These are phyloP conservation scores for Leiothrix lutea DNA, from an alignment of 2,113 vertebrate species.

Conservation along the genomic window DNA sequence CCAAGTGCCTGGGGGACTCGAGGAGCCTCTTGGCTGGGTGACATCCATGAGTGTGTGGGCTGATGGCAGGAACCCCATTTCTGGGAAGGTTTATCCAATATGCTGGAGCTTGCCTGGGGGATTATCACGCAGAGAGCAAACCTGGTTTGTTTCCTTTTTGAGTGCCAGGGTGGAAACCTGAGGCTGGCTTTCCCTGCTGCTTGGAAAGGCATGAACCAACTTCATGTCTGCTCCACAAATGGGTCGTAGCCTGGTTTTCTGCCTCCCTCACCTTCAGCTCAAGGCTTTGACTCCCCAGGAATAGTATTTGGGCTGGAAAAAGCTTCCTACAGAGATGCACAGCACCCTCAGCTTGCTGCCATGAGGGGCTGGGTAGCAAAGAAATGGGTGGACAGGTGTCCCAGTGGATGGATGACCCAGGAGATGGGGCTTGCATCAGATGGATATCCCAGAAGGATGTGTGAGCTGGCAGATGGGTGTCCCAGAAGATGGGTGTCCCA, in stretches of 20 bases:
- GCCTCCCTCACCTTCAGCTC: background rate
- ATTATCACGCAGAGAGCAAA: background rate
- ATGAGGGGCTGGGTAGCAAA: background rate
- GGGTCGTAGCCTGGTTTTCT: background rate
- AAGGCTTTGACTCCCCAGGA: rapidly evolving
- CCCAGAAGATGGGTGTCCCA: background rate
- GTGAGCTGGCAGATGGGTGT: background rate
- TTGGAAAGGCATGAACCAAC: background rate
- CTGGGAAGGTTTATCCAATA: background rate
- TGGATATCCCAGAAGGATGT: background rate
- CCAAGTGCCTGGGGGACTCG: background rate
- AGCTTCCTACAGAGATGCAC: background rate
- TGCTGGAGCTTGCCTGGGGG: background rate
- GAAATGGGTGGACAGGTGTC: background rate
- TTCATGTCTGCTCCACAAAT: background rate
- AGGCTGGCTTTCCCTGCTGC: background rate
- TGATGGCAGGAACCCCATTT: background rate
- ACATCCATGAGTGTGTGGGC: background rate
- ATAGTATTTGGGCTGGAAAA: rapidly evolving
- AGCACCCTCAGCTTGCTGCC: background rate
- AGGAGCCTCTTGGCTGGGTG: background rate
- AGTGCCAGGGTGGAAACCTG: background rate
- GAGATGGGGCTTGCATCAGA: too few species aligned
- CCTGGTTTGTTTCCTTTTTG: background rate
- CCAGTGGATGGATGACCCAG: background rate